Evolutionary conservation across 2,113 vertebrate genomes (phyloP), one percentile per base, ranked within the genome.

Genomic region (Perognathus longimembris): DNA sequence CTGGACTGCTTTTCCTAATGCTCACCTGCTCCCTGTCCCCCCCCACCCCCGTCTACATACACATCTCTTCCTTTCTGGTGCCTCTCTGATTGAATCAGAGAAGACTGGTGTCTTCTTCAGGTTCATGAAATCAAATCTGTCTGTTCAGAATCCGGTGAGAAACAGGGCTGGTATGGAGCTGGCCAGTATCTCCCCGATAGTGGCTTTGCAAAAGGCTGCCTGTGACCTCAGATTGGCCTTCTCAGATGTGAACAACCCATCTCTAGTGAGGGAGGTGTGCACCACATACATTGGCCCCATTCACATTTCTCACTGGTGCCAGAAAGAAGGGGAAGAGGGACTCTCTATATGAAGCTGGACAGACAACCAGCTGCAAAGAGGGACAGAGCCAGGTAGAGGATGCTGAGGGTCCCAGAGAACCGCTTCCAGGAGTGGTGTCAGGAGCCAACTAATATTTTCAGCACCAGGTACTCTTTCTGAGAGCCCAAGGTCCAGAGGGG

Each of bases 191-290:
- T 38, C 38, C 45, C 50, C 28, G 4, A 17, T 38, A 6, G 0
- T 54, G 15, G 50, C 45, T 45, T 45, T 45, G 45, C 45, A 54
- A 18, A 54, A 54, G 50, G 50, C 45, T 40, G 57, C 59, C n/a
- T 54, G 2, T 9, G 54, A 45, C 40, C 61, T 40, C 12, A 59
- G 40, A 21, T 20, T 6, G 5, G 15, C 3, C 50, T 42, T 2
- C 0, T 0, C 1, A 4, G 74, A 28, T 42, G 11, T 42, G 50
- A 9, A 0, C 17, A 17, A 21, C 21, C 54, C 61, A 18, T 2
- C 34, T 4, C 26, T 59, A 17, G 5, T 18, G 32, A 5, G 34
- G 64, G 79, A 66, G 83, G 74, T 1, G 3, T 8, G 8, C 14
- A 38, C 36, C 24, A 32, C 59, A 82, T 11, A 10, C 5, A 1